Percentiles rank a stretch among this genome's conserved stretches.
These are phyloP conservation scores for Lepidurus apus DNA, from an alignment of 1,140 invertebrate species.

Conservation along the genomic window DNA sequence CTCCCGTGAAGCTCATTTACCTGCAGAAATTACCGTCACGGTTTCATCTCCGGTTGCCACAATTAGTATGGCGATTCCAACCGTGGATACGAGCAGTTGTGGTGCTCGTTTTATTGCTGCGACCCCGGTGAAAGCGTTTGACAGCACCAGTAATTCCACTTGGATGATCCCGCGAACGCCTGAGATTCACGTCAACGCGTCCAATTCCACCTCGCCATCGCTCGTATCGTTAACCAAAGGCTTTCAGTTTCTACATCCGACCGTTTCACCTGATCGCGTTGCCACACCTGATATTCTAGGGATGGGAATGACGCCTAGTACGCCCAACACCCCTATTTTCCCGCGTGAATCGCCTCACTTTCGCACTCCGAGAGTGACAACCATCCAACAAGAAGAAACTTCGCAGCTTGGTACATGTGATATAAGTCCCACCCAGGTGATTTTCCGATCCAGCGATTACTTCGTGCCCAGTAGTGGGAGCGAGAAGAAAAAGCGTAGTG, in stretches of 20 bases:
- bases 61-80: too few species aligned
- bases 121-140: neutral
- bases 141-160: neutral
- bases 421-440: neutral
- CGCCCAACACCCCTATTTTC: neutral
- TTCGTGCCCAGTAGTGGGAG: neutral
- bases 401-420: neutral
- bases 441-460: neutral
- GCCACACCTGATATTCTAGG: neutral
- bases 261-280: neutral
- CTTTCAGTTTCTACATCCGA: constrained; percentile 16
- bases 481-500: neutral
- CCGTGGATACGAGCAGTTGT: too few species aligned
- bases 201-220: neutral
- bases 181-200: neutral
- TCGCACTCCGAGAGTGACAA: neutral
- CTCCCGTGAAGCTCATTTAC: too few species aligned
- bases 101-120: neutral
- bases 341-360: neutral
- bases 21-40: too few species aligned
- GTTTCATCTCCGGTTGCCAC: too few species aligned
- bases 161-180: constrained; percentile 11
- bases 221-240: neutral
- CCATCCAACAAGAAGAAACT: neutral
- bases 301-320: neutral